phyloP scores from a whole-genome alignment of 2,888 invertebrate genomes.

The Drosophila rellima region DNA sequence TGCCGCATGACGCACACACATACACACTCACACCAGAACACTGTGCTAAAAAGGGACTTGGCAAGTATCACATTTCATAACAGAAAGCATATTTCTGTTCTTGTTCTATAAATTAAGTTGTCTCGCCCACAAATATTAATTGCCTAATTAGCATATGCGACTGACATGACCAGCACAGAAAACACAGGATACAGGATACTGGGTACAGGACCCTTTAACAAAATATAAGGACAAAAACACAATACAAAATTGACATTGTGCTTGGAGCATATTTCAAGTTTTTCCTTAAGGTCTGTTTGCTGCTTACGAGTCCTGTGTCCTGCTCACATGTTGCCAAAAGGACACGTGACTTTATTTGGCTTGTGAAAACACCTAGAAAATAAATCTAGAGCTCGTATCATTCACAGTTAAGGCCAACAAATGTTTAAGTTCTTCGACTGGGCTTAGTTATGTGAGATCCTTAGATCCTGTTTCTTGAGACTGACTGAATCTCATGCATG shows the following conservation, averaged over 20 bases:
- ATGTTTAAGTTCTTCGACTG: background rate
- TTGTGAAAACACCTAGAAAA: constrained; percentile 43
- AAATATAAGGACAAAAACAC: constrained; percentile 24
- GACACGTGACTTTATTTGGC: constrained; percentile 70
- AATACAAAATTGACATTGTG: constrained; percentile 39
- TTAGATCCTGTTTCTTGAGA: background rate
- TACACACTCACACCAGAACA: constrained; percentile 29
- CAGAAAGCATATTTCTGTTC: constrained; percentile 66
- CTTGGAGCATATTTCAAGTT: constrained; percentile 14
- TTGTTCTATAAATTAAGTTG: constrained; percentile 81
- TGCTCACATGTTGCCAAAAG: constrained; percentile 61
- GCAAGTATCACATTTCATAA: constrained; percentile 72
- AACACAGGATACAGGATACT: constrained; percentile 21
- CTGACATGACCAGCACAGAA: constrained; percentile 72
- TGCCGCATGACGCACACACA: constrained; percentile 65
- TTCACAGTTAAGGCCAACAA: constrained; percentile 8
- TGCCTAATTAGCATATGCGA: constrained; percentile 86
- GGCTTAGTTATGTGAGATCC: background rate
- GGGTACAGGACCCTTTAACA: constrained; percentile 30
- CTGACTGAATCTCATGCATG: constrained; percentile 7
- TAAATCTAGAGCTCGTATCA: constrained; percentile 28
- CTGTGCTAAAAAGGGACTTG: constrained; percentile 46
- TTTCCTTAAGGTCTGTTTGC: constrained; percentile 26
- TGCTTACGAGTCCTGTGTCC: constrained; percentile 18
- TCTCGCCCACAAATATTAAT: constrained; percentile 86